These are phyloP conservation scores for Diacarnus erythraeanus DNA, from an alignment of 37 sponge, comb jelly and placozoan species.

Conservation along the genomic window DNA sequence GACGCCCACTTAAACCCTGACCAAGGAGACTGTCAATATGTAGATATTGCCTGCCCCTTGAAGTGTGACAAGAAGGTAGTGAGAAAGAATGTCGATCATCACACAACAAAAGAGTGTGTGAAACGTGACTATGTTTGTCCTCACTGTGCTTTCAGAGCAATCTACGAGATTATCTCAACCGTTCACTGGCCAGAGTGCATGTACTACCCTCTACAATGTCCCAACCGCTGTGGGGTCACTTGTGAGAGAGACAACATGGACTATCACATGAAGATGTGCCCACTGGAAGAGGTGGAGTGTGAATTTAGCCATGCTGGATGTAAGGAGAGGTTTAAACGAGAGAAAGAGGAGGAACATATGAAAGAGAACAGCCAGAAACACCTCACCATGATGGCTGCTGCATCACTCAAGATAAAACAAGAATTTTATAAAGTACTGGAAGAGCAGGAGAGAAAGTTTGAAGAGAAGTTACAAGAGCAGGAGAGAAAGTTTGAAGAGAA, in stretches of 20 bases:
- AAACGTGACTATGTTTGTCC: constrained; percentile 18
- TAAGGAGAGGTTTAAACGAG: background rate
- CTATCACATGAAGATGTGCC: constrained; percentile 26
- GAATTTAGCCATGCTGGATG: constrained; percentile 19
- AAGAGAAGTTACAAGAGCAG: no score
- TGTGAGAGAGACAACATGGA: background rate
- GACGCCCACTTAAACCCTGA: no score
- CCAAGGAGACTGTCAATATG: no score
- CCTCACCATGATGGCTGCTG: background rate
- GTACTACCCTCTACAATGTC: constrained; percentile 24
- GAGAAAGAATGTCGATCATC: no score
- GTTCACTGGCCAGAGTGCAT: constrained; percentile 21
- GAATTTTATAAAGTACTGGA: no score
- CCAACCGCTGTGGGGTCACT: constrained; percentile 27
- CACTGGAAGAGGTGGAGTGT: constrained; percentile 28
- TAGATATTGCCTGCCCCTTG: no score
- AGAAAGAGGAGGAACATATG: background rate
- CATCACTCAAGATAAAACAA: background rate
- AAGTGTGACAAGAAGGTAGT: no score
- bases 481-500: no score
- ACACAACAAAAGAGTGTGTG: no score
- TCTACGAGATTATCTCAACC: constrained; percentile 1
- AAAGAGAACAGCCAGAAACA: constrained; percentile 3
- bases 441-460: no score
- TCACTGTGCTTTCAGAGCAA: constrained; percentile 24